These are phyloP conservation scores for Pogonomyrmex californicus DNA, from an alignment of 1,140 invertebrate species.

Conservation along the genomic window DNA sequence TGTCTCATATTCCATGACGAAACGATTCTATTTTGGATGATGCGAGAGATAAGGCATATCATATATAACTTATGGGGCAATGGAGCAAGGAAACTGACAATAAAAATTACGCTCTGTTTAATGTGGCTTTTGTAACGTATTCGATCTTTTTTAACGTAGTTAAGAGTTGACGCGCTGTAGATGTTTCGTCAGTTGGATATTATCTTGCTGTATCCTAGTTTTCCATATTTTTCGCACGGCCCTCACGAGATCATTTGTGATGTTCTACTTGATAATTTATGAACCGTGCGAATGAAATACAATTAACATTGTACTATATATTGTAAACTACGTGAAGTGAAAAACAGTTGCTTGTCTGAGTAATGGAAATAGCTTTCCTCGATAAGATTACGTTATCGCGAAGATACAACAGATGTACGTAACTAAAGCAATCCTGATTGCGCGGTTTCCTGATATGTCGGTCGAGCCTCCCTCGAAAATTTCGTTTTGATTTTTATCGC, in stretches of 20 bases:
- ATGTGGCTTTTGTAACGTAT: neutral
- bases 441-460: neutral
- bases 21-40: conserved; percentile 26
- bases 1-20: neutral
- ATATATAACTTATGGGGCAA: neutral
- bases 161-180: neutral
- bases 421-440: neutral
- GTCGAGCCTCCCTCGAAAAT: neutral
- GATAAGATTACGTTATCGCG: conserved; percentile 36
- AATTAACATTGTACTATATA: conserved; percentile 15
- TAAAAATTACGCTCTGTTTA: neutral
- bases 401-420: neutral
- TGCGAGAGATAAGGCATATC: conserved; percentile 25
- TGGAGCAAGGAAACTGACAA: neutral
- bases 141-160: neutral
- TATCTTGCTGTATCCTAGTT: conserved; percentile 6
- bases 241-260: neutral
- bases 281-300: neutral
- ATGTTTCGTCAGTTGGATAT: neutral
- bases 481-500: neutral
- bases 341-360: neutral
- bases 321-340: conserved; percentile 6
- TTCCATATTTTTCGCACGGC: neutral
- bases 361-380: neutral
- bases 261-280: conserved; percentile 3